Percentiles rank a stretch among this genome's conserved stretches.
Evolutionary conservation across 2,888 invertebrate species (phyloP).

Genomic region (Rapana venosa): DNA sequence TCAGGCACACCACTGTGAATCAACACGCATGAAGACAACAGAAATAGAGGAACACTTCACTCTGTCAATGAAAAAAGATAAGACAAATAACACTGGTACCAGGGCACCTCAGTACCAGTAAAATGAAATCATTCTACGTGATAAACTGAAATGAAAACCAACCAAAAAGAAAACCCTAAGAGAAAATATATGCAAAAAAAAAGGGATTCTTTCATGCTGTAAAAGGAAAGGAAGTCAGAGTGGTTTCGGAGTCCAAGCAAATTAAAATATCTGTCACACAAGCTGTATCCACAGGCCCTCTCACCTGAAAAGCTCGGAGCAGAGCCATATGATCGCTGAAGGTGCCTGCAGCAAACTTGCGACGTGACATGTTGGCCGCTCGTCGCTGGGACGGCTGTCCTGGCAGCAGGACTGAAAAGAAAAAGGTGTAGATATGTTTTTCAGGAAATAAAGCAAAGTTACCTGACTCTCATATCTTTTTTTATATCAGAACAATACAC

Average conservation of each 20-base stretch:
- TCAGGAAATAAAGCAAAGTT: too few species aligned
- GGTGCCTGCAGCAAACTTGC: constrained; percentile 86
- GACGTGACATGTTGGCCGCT: constrained; percentile 83
- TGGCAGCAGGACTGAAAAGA: constrained; percentile 82
- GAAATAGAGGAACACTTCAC: neutral
- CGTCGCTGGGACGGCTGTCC: constrained; percentile 83
- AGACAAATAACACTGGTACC: neutral
- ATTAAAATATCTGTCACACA: neutral
- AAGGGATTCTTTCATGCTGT: too few species aligned
- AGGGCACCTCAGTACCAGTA: too few species aligned
- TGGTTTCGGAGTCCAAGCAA: neutral
- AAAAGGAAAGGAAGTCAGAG: too few species aligned
- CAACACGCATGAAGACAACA: too few species aligned
- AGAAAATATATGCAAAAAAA: too few species aligned
- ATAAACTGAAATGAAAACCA: too few species aligned
- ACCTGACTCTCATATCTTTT: too few species aligned
- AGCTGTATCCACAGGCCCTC: neutral
- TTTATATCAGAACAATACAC: too few species aligned
- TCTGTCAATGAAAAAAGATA: neutral
- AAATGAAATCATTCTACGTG: too few species aligned
- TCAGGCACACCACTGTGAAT: neutral
- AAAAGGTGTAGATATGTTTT: neutral
- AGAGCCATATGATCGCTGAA: constrained; percentile 94
- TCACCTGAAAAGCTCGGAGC: constrained; percentile 85
- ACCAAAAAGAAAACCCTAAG: too few species aligned